Evolutionary conservation across 2,113 vertebrate species (phyloP), one percentile per base, ranked within the genome.

Genomic region (Rallus limicola): DNA sequence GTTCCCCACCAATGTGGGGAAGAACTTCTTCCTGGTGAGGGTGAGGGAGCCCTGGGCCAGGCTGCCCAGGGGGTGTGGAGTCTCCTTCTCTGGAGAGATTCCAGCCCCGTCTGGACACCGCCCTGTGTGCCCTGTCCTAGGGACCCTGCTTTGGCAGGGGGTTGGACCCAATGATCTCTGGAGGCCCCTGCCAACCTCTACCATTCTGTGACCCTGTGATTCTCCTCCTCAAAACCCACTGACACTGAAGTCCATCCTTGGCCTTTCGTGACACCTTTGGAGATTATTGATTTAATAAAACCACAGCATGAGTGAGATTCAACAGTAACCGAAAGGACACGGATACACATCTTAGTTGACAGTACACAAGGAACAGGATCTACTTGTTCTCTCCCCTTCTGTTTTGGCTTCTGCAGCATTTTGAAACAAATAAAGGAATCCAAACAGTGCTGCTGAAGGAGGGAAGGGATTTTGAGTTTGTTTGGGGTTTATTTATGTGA

Each of bases 351-450:
- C 53, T 46, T 21, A 77, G 65, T 42, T 87, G 67, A 87, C 67
- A 86, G 62, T 16, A 92, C 3, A 89, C 84, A 85, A 62, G 18
- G 67, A 96, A 88, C 75, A 42, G 70, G 75, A 96, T 63, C 82
- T 85, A 6, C 63, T 83, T 29, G 69, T 76, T 95, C 87, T 31
- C 50, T 68, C n/a, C 44, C 42, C 13, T 52, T 36, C 53, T 82
- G 0, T 69, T 96, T 70, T 82, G 75, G 19, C 40, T 86, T 67
- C 82, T 81, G 86, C 50, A 80, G 91, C 88, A 90, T 77, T 97
- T 93, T 55, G 64, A 83, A 94, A 86, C 68, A 96, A 95, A 90
- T 53, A 67, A 77, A 90, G 36, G 68, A 36, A 34, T 63, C 71
- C 62, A 67, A 94, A 70, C 67, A 70, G 50, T 0, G 1, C 33